These are phyloP conservation scores for Catharus ustulatus DNA, from an alignment of 2,797 vertebrate genomes.

Conservation along the genomic window DNA sequence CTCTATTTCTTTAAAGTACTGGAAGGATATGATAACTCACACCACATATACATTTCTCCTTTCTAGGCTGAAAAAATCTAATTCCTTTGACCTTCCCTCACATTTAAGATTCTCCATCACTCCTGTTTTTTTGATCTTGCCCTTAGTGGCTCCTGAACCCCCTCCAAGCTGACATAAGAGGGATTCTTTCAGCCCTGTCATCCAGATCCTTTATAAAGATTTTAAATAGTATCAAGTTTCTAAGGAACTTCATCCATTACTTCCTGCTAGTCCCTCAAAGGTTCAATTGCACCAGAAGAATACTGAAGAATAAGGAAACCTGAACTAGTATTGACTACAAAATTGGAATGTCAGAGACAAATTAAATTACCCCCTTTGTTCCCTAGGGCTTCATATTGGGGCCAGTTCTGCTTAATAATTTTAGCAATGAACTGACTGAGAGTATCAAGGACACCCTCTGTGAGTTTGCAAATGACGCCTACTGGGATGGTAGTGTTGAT, in stretches of 20 bases:
- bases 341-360: background rate
- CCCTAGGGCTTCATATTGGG: accelerated
- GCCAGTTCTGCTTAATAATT: background rate
- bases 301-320: background rate
- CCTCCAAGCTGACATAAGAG: background rate
- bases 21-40: background rate
- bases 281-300: background rate
- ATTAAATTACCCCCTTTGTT: background rate
- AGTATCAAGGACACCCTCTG: background rate
- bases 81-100: background rate
- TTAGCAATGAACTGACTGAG: background rate
- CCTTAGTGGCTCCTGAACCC: background rate
- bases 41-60: background rate
- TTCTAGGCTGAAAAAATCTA: background rate
- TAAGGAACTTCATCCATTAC: background rate
- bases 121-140: background rate
- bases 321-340: background rate
- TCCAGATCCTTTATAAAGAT: background rate
- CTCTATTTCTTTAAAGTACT: background rate
- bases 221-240: background rate
- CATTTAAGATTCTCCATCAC: background rate
- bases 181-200: background rate
- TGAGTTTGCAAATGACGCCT: background rate
- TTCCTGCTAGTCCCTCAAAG: background rate
- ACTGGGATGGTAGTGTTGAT: background rate